Evolutionary conservation across 2,797 vertebrate genomes (phyloP).

Genomic region (Takifugu rubripes): DNA sequence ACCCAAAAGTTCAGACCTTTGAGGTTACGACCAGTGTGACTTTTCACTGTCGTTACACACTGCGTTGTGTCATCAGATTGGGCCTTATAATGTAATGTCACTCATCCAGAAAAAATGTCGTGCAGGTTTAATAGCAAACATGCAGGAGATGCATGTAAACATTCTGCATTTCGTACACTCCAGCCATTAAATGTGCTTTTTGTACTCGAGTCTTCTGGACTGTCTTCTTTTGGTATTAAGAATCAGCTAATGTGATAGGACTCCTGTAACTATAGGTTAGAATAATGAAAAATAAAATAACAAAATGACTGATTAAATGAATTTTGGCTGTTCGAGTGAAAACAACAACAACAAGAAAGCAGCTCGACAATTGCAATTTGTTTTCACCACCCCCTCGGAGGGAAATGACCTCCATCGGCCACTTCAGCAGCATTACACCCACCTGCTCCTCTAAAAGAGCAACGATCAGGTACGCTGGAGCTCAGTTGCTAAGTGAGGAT

Average conservation of each 20-base stretch:
- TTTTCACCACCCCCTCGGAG: conserved; percentile 28
- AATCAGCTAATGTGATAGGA: background rate
- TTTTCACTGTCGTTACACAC: too few relatives aligned
- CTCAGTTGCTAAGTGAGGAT: conserved; percentile 5
- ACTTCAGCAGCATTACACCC: conserved; percentile 32
- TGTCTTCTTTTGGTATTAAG: background rate
- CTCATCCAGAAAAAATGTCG: too few relatives aligned
- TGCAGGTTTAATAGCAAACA: too few relatives aligned
- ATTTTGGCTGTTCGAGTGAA: background rate
- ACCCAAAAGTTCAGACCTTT: too few relatives aligned
- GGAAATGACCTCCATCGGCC: conserved; percentile 23
- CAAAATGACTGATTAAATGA: background rate
- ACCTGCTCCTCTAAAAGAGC: conserved; percentile 22
- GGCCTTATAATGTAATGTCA: too few relatives aligned
- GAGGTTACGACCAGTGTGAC: too few relatives aligned
- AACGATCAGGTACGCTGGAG: conserved; percentile 15
- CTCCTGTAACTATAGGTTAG: background rate
- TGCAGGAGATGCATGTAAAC: too few relatives aligned
- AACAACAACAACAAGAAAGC: conserved; percentile 2
- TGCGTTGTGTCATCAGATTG: too few relatives aligned
- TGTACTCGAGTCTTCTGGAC: too few relatives aligned
- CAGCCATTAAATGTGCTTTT: too few relatives aligned
- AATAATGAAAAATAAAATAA: background rate
- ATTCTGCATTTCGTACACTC: too few relatives aligned
- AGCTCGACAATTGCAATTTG: conserved; percentile 25